Conservation (phyloP, 2,888 invertebrate species). For the Acleris literana region DNA sequence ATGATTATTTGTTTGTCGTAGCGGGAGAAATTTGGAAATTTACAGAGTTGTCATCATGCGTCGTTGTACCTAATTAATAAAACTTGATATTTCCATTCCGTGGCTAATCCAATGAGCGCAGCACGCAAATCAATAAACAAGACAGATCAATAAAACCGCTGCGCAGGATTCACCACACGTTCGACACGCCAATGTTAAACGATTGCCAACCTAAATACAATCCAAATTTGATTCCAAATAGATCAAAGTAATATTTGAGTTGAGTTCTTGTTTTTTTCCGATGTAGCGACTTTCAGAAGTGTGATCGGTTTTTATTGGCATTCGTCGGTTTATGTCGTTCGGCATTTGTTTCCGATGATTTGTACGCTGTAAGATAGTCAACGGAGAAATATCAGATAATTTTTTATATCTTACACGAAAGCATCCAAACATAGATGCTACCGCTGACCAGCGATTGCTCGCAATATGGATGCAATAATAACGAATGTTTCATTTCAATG, state of each 20-base stretch:
- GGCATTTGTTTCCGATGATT: not conserved
- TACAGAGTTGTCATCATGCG: too few relatives aligned
- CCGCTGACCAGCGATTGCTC: too few relatives aligned
- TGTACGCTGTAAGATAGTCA: not conserved
- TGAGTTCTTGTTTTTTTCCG: too few relatives aligned
- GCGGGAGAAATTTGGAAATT: too few relatives aligned
- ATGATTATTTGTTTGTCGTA: too few relatives aligned
- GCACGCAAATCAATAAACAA: constrained; percentile 19
- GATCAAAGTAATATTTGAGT: too few relatives aligned
- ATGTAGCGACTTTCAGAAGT: constrained; percentile 5
- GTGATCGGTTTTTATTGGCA: constrained; percentile 19
- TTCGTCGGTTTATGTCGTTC: constrained; percentile 18
- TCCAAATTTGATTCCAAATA: too few relatives aligned
- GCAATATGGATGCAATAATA: too few relatives aligned
- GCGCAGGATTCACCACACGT: constrained; percentile 7
- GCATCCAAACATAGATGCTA: too few relatives aligned
- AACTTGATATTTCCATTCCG: not conserved
- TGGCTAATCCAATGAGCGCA: not conserved
- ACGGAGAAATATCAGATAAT: not conserved
- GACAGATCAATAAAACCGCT: constrained; percentile 8
- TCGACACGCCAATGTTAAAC: not conserved
- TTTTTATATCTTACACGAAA: not conserved
- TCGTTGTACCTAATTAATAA: not conserved
- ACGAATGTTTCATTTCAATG: too few relatives aligned
- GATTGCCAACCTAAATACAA: too few relatives aligned